phyloP scores from a whole-genome alignment of 2,797 vertebrate genomes.

The Pseudotriccus pelzelni region DNA sequence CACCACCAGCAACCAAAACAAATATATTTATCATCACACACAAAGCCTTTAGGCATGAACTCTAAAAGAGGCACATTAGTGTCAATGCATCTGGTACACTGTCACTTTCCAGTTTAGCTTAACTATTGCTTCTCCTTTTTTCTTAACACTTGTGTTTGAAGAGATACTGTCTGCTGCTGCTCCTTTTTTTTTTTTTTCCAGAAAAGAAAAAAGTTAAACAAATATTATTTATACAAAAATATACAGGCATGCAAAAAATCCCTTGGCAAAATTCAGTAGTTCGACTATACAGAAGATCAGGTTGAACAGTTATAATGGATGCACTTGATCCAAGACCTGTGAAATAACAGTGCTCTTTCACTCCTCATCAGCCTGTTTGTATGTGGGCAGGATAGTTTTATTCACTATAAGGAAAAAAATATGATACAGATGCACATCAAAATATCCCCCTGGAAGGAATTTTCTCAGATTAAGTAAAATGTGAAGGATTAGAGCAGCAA shows the following conservation, averaged over 20 bases:
- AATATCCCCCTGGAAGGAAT: neutral
- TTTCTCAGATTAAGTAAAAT: neutral
- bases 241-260: neutral
- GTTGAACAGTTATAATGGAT: neutral
- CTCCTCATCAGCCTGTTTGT: neutral
- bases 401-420: neutral
- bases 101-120: conserved; percentile 42
- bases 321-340: neutral
- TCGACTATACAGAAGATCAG: neutral
- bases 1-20: conserved; percentile 53
- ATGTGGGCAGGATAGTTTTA: neutral
- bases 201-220: neutral
- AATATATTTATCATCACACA: conserved; percentile 63
- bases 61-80: conserved; percentile 58
- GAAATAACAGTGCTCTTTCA: neutral
- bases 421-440: neutral
- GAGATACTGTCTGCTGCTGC: neutral
- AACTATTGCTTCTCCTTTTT: conserved; percentile 33
- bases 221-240: neutral
- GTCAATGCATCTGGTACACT: conserved; percentile 44
- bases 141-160: neutral
- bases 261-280: neutral
- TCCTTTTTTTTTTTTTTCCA: neutral
- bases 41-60: conserved; percentile 41
- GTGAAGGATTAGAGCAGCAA: conserved; percentile 20